Base-by-base conservation (phyloP, 2,888 invertebrate genomes). In the Ochlodes sylvanus region DNA sequence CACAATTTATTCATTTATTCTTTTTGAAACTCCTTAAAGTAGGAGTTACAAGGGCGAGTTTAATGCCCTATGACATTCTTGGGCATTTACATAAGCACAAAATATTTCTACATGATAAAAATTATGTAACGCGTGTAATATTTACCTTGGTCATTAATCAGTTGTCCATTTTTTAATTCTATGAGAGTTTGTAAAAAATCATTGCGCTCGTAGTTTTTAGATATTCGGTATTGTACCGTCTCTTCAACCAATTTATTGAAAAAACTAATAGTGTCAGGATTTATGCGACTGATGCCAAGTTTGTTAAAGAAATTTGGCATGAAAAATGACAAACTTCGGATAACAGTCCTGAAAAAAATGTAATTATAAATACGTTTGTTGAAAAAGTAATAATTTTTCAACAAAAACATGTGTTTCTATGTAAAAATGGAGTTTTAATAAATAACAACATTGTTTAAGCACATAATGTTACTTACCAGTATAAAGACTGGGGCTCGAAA, bases 161-260 rank as follows among this genome's bases (percentile, higher is more conserved):
- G n/a, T 63, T 57, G 21, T 41, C 80, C 84, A 73, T 93, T 89
- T 74, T 88, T 93, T 71, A 94, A 76, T 55, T 94, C 90, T 52
- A 94, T 94, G 9, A 95, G 82, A 4, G 94, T 85, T 77, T 94
- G 94, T 69, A 95, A 77, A 75, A 94, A 94, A 76, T 95, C 95
- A 70, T 93, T 92, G 55, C 94, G 81, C 38, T 82, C 86, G 63
- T 88, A 82, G 6, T 78, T 76, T 73, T 90, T 77, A 55, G 80
- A 81, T 68, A 86, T 75, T 1, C 94, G 81, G 71, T 88, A 87
- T 15, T 84, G 82, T 2, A 93, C 89, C 0, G 89, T 92, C 64
- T 84, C 84, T 70, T 83, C 83, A 1, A 94, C 90, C 47, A 92
- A 77, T 21, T 84, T 85, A 65, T 80, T 83, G 77, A 92, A 93